A percentile compares a stretch with the other conserved stretches of the same genome.
Evolutionary conservation across 1,140 invertebrate species (phyloP).

Genomic region (Eumaeus atala): DNA sequence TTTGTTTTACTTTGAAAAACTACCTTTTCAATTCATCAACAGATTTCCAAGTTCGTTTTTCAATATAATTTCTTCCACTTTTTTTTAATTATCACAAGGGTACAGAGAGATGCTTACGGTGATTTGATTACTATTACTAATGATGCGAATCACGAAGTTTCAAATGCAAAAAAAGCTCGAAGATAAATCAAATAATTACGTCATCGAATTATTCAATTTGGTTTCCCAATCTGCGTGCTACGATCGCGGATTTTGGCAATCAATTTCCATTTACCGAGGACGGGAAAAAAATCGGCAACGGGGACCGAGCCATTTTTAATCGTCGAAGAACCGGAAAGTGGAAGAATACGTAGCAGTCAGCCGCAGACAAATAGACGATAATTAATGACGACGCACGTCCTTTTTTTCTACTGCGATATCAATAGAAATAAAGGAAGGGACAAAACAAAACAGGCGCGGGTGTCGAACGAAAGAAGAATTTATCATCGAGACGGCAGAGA

Average conservation of each 20-base stretch:
- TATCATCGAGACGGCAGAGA: conserved; percentile 68
- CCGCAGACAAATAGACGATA: conserved; percentile 62
- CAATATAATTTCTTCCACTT: too few relatives aligned
- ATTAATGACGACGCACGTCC: conserved; percentile 57
- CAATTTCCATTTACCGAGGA: conserved; percentile 59
- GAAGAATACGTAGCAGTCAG: conserved; percentile 54
- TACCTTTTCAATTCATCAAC: too few relatives aligned
- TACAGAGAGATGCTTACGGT: too few relatives aligned
- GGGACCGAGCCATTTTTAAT: conserved; percentile 57
- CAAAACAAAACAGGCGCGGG: conserved; percentile 63
- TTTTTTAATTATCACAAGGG: too few relatives aligned
- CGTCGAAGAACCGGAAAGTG: conserved; percentile 45
- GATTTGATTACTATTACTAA: too few relatives aligned
- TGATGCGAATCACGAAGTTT: conserved; percentile 19
- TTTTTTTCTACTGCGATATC: conserved; percentile 43
- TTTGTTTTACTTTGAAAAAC: too few relatives aligned
- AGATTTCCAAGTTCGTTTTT: too few relatives aligned
- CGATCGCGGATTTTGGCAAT: conserved; percentile 55
- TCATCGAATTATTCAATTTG: conserved; percentile 46
- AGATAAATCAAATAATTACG: conserved; percentile 50
- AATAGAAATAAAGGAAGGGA: conserved; percentile 63
- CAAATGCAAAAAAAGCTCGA: conserved; percentile 12
- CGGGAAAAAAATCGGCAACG: conserved; percentile 36
- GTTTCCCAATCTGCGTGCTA: conserved; percentile 55
- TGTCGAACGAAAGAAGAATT: conserved; percentile 71